Evolutionary conservation across 2,888 invertebrate species (phyloP).

Genomic region (Nomada hirtipes): DNA sequence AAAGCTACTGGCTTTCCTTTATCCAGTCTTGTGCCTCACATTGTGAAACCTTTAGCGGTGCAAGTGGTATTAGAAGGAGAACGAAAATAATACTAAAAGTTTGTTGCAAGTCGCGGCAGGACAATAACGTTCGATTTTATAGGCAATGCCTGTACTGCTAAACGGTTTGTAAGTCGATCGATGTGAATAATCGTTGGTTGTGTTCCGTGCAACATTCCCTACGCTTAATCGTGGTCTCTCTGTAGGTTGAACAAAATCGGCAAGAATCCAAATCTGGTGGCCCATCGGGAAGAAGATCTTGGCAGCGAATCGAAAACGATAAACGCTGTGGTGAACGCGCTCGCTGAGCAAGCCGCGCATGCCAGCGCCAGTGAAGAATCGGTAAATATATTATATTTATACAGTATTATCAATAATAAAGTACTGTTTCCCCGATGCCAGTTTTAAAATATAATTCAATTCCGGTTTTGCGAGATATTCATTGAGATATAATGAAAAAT

Average conservation of each 20-base stretch:
- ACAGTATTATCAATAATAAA: neutral
- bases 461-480: no score
- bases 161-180: slow-evolving; percentile 70
- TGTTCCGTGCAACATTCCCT: slow-evolving; percentile 82
- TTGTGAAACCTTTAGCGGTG: slow-evolving; percentile 69
- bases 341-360: slow-evolving; percentile 96
- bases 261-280: slow-evolving; percentile 97
- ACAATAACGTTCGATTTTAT: slow-evolving; percentile 41
- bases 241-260: slow-evolving; percentile 97
- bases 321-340: slow-evolving; percentile 96
- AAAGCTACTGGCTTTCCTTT: slow-evolving; percentile 60
- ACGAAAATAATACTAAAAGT: slow-evolving; percentile 49
- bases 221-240: slow-evolving; percentile 83
- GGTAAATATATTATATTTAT: slow-evolving; percentile 82
- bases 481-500: neutral
- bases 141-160: slow-evolving; percentile 69
- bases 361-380: slow-evolving; percentile 92
- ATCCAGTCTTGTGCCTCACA: slow-evolving; percentile 59
- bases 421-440: no score
- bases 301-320: slow-evolving; percentile 93
- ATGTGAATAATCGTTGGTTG: slow-evolving; percentile 82
- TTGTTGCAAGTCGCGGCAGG: slow-evolving; percentile 52
- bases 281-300: slow-evolving; percentile 90
- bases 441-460: no score
- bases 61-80: slow-evolving; percentile 61